phyloP scores from a whole-genome alignment of 2,113 vertebrate genomes.

The Gracilinanus agilis region DNA sequence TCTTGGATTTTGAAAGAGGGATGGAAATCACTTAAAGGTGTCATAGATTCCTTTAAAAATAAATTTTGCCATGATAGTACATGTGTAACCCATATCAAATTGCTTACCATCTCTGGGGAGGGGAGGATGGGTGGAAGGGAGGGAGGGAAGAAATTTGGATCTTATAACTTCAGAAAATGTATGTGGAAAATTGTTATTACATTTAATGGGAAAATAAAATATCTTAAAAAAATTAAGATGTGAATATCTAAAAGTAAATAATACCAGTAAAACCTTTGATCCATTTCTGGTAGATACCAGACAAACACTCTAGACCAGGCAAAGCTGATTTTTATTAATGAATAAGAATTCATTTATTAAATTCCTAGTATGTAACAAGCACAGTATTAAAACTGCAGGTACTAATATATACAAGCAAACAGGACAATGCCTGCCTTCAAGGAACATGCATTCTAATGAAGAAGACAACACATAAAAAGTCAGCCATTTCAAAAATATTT shows the following conservation, averaged over 20 bases:
- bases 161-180: no score
- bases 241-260: background rate
- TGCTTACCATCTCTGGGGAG: no score
- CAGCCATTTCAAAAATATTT: background rate
- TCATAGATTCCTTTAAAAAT: background rate
- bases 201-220: no score
- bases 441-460: background rate
- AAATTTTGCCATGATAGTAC: background rate
- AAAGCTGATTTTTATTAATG: background rate
- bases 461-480: background rate
- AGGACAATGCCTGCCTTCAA: background rate
- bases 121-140: no score
- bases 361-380: background rate
- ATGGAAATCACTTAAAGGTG: background rate
- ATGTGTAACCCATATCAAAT: no score
- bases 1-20: background rate
- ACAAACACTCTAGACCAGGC: background rate
- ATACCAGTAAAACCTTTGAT: background rate
- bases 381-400: background rate
- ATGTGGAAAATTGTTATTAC: no score
- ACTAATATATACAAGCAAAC: background rate
- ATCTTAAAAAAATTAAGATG: no score
- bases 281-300: background rate
- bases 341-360: background rate
- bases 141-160: no score